Evolutionary conservation across 2,113 vertebrate genomes (phyloP), one percentile per base, ranked within the genome.

Genomic region (Corythoichthys intestinalis): DNA sequence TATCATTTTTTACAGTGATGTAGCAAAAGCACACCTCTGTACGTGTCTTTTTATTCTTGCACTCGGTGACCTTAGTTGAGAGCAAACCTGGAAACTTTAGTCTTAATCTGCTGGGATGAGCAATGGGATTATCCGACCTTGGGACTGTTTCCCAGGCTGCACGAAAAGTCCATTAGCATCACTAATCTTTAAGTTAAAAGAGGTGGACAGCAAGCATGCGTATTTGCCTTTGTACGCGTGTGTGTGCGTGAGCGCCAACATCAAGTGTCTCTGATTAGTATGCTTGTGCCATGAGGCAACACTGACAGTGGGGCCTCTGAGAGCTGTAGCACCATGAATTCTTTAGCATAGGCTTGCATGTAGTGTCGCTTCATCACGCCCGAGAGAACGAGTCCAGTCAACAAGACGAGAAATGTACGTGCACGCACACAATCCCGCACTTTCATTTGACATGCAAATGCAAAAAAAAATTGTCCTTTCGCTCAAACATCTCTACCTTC

Each of bases 281-380:
- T 90, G 79, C 89, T 75, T 6, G 9, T 76, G 67, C 83, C 80
- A 86, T 86, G 82, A 83, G 74, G 76, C 79, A 76, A 64, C 78
- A 60, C 84, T 85, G 85, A 87, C 88, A 88, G 87, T 56, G 67
- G 81, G 83, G 77, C 86, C 86, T 89, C 85, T 77, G 83, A 88
- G 83, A 86, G 85, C 72, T 74, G 83, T 75, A 77, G 73, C 59
- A 66, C 80, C 81, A 88, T 87, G 74, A 88, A 90, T 90, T 87
- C 85, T 89, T 90, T 85, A 90, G 81, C 84, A 83, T 81, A 82
- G 86, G 80, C 74, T 70, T 70, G 73, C 72, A 78, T 82, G 85
- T 83, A 76, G 65, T 72, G 72, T 78, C 74, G 77, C 79, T 84
- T 84, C 79, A 85, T 85, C 85, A 82, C 71, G 77, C 77, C 70